Conservation (phyloP, 1,140 invertebrate species). For the Drosophila lini region DNA sequence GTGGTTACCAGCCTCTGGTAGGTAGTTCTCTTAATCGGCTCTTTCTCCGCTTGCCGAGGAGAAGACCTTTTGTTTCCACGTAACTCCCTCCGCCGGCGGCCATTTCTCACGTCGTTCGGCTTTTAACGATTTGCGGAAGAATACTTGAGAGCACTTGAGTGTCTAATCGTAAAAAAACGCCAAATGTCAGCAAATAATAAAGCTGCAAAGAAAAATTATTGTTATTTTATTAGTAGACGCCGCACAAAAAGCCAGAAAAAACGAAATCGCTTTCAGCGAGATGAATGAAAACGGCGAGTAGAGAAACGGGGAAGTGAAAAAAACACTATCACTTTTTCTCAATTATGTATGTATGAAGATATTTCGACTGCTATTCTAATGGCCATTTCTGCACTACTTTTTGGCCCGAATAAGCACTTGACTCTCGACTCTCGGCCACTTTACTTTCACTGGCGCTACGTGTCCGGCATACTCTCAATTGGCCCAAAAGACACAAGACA, state of each 20-base stretch:
- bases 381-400: conserved; percentile 56
- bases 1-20: conserved; percentile 18
- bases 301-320: conserved; percentile 46
- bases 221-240: conserved; percentile 55
- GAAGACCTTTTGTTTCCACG: conserved; percentile 16
- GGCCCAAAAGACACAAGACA: conserved; percentile 18
- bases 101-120: conserved; percentile 50
- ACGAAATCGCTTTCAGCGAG: conserved; percentile 63
- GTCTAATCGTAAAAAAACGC: conserved; percentile 69
- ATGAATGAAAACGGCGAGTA: conserved; percentile 32
- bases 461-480: conserved; percentile 47
- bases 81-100: conserved; percentile 37
- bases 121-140: conserved; percentile 77
- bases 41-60: conserved; percentile 14
- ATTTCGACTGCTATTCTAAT: conserved; percentile 70
- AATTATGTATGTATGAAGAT: conserved; percentile 62
- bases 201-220: conserved; percentile 56
- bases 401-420: conserved; percentile 52
- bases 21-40: conserved; percentile 25
- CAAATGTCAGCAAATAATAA: conserved; percentile 76
- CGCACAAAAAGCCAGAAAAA: conserved; percentile 50
- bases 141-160: conserved; percentile 73
- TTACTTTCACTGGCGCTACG: conserved; percentile 72
- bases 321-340: conserved; percentile 77
- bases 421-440: conserved; percentile 20